A percentile compares a stretch with the other conserved stretches of the same genome.
Conservation (phyloP, 2,113 vertebrate genomes). For the Phalacrocorax pelagicus region DNA sequence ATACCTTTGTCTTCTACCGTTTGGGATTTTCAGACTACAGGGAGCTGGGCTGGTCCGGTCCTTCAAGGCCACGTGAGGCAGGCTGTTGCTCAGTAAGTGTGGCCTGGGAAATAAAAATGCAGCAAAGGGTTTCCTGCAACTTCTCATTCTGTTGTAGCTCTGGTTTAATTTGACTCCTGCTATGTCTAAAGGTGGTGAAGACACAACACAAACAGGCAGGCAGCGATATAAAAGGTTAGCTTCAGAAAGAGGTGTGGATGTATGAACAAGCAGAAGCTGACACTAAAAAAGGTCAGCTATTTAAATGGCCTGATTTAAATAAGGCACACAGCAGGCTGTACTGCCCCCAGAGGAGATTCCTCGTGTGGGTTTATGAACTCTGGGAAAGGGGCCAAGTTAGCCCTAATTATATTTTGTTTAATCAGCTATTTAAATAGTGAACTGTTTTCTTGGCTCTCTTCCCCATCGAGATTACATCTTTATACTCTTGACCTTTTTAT, state of each 20-base stretch:
- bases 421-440: constrained; percentile 67
- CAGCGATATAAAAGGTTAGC: constrained; percentile 39
- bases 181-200: not conserved
- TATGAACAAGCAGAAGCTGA: constrained; percentile 17
- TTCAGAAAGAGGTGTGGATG: not conserved
- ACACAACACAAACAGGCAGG: not conserved
- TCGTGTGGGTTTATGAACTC: constrained; percentile 71
- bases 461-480: not conserved
- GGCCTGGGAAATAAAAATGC: not conserved
- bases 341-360: constrained; percentile 28
- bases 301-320: constrained; percentile 60
- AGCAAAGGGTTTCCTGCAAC: not conserved
- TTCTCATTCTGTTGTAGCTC: not conserved
- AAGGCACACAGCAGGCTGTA: constrained; percentile 5
- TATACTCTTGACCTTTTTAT: constrained; percentile 58
- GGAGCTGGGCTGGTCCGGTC: not conserved
- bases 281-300: constrained; percentile 39
- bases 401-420: constrained; percentile 76
- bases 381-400: constrained; percentile 67
- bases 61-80: rapidly evolving
- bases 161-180: not conserved
- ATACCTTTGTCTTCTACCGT: not conserved
- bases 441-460: constrained; percentile 50
- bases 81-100: not conserved
- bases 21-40: not conserved